A percentile compares a stretch with the other conserved stretches of the same genome.
Conservation (phyloP, 2,888 invertebrate species). For the Saturnia japonica region DNA sequence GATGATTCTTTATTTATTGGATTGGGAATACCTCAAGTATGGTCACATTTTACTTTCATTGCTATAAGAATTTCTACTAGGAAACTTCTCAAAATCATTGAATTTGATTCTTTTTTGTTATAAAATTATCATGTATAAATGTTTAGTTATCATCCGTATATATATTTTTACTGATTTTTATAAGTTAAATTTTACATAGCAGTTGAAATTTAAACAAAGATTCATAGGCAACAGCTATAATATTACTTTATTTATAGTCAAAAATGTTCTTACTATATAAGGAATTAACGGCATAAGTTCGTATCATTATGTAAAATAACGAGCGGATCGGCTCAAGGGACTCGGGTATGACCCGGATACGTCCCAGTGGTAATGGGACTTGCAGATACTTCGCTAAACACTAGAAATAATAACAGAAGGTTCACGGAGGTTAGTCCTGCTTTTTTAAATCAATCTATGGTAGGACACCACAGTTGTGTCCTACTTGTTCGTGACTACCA, state of each 20-base stretch:
- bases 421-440: not conserved
- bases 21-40: too few relatives aligned
- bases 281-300: constrained; percentile 65
- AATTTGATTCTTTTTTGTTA: too few relatives aligned
- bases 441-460: not conserved
- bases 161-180: too few relatives aligned
- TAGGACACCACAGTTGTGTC: too few relatives aligned
- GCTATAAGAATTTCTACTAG: too few relatives aligned
- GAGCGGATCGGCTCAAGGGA: constrained; percentile 66
- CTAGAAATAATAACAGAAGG: constrained; percentile 20
- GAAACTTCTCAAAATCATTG: too few relatives aligned
- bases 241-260: not conserved
- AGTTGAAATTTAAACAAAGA: not conserved
- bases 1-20: too few relatives aligned
- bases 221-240: not conserved
- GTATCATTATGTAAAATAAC: constrained; percentile 72
- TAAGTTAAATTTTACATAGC: not conserved
- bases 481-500: too few relatives aligned
- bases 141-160: too few relatives aligned
- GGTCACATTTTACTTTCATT: too few relatives aligned
- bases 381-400: constrained; percentile 19
- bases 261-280: constrained; percentile 10
- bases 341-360: constrained; percentile 52
- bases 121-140: too few relatives aligned
- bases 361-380: constrained; percentile 23